Conservation (phyloP, 2,888 invertebrate genomes). For the Drosophila greeni region DNA sequence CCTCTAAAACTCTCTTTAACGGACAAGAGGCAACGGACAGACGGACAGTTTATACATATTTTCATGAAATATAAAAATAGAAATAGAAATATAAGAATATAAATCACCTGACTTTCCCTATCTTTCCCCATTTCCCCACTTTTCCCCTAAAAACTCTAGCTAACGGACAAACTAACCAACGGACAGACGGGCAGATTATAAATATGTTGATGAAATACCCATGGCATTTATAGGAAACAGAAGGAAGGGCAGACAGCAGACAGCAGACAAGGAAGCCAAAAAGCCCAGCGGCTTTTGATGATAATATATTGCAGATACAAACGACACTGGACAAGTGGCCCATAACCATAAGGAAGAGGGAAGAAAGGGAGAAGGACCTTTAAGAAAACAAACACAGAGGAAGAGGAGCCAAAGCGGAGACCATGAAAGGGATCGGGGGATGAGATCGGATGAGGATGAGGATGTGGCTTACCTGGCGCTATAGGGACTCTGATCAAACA, state of each 20-base stretch:
- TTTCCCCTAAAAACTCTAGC: neutral
- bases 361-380: constrained; percentile 18
- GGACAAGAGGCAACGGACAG: neutral
- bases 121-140: neutral
- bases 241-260: constrained; percentile 18
- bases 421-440: constrained; percentile 14
- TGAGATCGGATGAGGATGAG: constrained; percentile 35
- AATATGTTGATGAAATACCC: constrained; percentile 13
- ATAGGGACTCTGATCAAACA: constrained; percentile 49
- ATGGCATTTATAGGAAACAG: constrained; percentile 10
- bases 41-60: neutral
- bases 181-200: constrained; percentile 1
- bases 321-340: constrained; percentile 32
- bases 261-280: constrained; percentile 29
- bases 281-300: constrained; percentile 58
- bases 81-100: no score
- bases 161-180: constrained; percentile 2
- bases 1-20: neutral
- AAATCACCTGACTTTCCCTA: no score
- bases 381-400: constrained; percentile 23
- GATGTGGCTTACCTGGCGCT: constrained; percentile 69
- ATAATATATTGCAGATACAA: constrained; percentile 59
- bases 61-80: neutral
- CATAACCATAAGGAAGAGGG: constrained; percentile 15
- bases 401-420: constrained; percentile 13